Conservation (phyloP, 2,888 invertebrate genomes). For the Trileptium ribeirensis region DNA sequence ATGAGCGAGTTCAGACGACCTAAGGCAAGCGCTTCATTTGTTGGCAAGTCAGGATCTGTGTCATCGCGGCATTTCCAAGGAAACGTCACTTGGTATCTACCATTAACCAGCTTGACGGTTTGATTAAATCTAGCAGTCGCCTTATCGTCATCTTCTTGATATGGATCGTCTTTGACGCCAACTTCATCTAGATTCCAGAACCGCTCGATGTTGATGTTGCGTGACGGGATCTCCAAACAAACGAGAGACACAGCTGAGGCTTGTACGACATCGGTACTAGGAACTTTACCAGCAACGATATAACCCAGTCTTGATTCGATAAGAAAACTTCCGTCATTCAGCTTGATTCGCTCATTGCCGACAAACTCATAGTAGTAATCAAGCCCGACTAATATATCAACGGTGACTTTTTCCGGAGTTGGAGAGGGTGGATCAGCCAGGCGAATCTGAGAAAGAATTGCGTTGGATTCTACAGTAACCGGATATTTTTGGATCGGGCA, state of each 20-base stretch:
- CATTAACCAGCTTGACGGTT: neutral
- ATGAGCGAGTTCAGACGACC: neutral
- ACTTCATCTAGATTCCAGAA: neutral
- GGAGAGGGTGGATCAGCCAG: neutral
- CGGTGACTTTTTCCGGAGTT: neutral
- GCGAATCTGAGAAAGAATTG: neutral
- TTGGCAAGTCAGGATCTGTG: neutral
- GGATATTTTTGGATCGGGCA: neutral
- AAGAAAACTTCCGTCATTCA: neutral
- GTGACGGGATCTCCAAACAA: neutral
- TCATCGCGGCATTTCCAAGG: too few relatives aligned
- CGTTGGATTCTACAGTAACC: neutral
- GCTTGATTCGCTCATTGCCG: neutral
- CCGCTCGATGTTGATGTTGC: neutral
- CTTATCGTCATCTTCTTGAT: neutral
- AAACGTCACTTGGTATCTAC: neutral
- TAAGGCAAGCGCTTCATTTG: neutral
- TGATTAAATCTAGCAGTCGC: neutral
- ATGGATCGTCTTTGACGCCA: neutral
- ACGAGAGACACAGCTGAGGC: neutral
- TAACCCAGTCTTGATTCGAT: neutral
- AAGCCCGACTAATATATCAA: neutral
- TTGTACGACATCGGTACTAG: neutral
- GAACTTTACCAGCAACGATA: neutral
- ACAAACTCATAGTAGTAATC: constrained; percentile 10